These are phyloP conservation scores for Cuniculus paca DNA, from an alignment of 2,797 vertebrate genomes.

Conservation along the genomic window DNA sequence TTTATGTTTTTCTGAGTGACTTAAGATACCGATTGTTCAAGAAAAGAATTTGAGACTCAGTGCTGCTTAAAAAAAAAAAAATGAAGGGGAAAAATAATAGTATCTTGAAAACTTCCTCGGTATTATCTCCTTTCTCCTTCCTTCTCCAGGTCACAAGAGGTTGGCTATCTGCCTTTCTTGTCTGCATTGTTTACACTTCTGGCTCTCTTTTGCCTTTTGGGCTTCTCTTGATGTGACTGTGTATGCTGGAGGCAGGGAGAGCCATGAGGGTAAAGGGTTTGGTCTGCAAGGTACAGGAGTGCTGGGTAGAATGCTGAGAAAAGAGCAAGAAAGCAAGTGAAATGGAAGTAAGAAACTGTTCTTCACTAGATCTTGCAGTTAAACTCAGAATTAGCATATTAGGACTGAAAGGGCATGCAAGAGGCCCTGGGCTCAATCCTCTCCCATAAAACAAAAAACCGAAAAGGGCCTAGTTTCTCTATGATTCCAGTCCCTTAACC, in stretches of 20 bases:
- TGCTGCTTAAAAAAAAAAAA: slow-evolving; percentile 47
- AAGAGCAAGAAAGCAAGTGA: background rate
- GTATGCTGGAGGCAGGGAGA: background rate
- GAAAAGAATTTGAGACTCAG: background rate
- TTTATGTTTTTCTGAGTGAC: background rate
- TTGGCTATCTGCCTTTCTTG: background rate
- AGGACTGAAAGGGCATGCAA: background rate
- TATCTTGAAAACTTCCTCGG: background rate
- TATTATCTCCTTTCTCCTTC: background rate
- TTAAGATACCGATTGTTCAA: background rate
- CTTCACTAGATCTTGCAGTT: background rate
- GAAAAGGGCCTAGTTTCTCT: background rate
- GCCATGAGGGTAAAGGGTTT: background rate
- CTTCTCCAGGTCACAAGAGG: background rate
- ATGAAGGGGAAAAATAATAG: background rate
- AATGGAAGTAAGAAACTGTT: background rate
- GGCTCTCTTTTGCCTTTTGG: background rate
- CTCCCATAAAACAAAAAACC: background rate
- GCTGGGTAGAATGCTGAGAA: background rate
- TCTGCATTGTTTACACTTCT: background rate
- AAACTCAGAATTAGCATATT: background rate
- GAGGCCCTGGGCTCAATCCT: background rate
- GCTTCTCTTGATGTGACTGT: background rate
- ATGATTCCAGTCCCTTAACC: background rate
- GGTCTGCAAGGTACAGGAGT: background rate